Conservation (phyloP, 2,888 invertebrate species). For the Xanthorhoe spadicearia region DNA sequence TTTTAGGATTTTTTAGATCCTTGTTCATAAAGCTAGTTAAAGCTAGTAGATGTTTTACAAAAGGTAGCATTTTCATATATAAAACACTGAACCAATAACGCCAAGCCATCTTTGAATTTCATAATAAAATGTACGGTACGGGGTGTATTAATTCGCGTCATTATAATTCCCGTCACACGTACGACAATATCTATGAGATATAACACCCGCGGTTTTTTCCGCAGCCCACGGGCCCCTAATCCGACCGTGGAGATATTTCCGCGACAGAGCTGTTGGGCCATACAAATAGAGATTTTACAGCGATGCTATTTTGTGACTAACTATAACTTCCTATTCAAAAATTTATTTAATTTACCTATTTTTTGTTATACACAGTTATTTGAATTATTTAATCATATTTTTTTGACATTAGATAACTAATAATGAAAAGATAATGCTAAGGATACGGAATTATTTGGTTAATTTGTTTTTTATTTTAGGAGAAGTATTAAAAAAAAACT, state of each 20-base stretch:
- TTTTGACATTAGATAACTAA: too few relatives aligned
- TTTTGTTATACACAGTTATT: too few relatives aligned
- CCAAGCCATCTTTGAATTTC: slow-evolving; percentile 24
- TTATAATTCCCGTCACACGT: slow-evolving; percentile 69
- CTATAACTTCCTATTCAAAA: too few relatives aligned
- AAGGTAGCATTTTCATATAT: not conserved
- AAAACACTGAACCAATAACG: slow-evolving; percentile 19
- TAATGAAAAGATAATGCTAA: too few relatives aligned
- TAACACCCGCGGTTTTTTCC: slow-evolving; percentile 61
- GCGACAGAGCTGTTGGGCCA: slow-evolving; percentile 55
- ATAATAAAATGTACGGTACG: slow-evolving; percentile 27
- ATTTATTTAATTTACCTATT: too few relatives aligned
- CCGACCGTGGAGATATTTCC: slow-evolving; percentile 68
- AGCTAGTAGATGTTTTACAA: too few relatives aligned
- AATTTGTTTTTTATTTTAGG: too few relatives aligned
- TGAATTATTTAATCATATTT: too few relatives aligned
- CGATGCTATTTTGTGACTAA: not conserved
- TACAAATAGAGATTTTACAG: slow-evolving; percentile 40
- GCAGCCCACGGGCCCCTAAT: slow-evolving; percentile 62
- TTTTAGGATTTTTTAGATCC: too few relatives aligned
- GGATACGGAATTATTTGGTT: too few relatives aligned
- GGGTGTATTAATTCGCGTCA: slow-evolving; percentile 53
- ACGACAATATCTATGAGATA: slow-evolving; percentile 60
- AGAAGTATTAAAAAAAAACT: too few relatives aligned
- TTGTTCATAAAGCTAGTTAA: too few relatives aligned